These are phyloP conservation scores for Oxytorus armatus DNA, from an alignment of 2,888 invertebrate species.

Conservation along the genomic window DNA sequence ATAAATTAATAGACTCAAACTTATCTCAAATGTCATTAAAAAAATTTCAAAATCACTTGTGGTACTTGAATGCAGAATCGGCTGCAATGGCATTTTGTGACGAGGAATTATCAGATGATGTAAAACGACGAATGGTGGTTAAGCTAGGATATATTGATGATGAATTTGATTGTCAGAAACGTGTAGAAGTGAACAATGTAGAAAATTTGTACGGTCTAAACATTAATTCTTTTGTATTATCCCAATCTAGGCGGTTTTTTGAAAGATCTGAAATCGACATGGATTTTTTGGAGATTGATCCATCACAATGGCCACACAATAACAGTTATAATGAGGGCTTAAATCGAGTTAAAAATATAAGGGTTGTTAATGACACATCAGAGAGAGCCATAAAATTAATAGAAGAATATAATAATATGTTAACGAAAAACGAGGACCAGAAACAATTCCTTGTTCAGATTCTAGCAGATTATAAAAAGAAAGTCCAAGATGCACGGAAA, in stretches of 20 bases:
- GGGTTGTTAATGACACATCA: not conserved
- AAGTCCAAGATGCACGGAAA: too few relatives aligned
- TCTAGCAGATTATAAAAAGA: too few relatives aligned
- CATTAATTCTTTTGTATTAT: not conserved
- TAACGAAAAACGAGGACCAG: too few relatives aligned
- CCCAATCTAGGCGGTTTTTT: not conserved
- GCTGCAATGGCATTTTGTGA: conserved; percentile 1
- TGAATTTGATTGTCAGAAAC: conserved; percentile 3
- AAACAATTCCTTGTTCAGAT: too few relatives aligned
- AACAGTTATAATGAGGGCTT: not conserved
- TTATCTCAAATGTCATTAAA: too few relatives aligned
- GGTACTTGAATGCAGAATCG: not conserved
- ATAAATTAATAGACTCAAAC: too few relatives aligned
- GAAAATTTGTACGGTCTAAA: not conserved
- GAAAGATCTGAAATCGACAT: conserved; percentile 1
- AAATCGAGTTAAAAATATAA: not conserved
- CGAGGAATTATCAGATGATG: conserved; percentile 1
- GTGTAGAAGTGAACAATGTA: not conserved
- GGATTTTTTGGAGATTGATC: conserved; percentile 3
- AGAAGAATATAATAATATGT: too few relatives aligned
- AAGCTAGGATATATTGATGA: not conserved
- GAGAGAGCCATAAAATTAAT: too few relatives aligned
- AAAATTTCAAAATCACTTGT: too few relatives aligned
- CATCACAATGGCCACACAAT: conserved; percentile 3
- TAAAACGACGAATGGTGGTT: conserved; percentile 4